Evolutionary conservation across 2,888 invertebrate genomes (phyloP), one percentile per base, ranked within the genome.

Genomic region (Pseudanteris insignis): DNA sequence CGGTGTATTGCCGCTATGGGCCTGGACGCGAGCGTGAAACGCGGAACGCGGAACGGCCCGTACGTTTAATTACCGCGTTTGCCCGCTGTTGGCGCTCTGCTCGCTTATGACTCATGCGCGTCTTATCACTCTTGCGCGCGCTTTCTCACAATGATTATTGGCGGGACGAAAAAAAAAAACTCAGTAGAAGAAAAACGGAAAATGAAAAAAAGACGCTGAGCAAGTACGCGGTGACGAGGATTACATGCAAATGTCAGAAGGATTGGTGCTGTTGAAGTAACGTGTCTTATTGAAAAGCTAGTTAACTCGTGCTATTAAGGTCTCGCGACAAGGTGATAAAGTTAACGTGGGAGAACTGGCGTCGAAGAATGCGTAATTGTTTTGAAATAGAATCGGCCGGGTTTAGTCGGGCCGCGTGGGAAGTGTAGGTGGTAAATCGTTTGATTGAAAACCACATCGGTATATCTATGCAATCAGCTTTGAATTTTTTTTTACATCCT

Each of bases 361-460:
- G 69, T 48, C 60, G 55, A 68, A 71, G 73, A 73, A 72, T 71
- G 72, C 65, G 69, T 73, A 72, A 72, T 76, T 75, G 74, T 75
- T 75, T 74, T 71, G 73, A 71, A 74, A 72, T 68, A 65, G 66
- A 67, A 50, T 61, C 67, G 61, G 40, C 48, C 11, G 36, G 65
- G 69, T 68, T 67, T 67, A 64, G 67, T 67, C 33, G 64, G 59
- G 66, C 67, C 61, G 69, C 68, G 74, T 75, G 73, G 75, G 76
- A 73, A 68, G 73, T 70, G 73, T 70, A 74, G 72, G 69, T 66
- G 64, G 47, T 64, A 58, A 58, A 48, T 47, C 47, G 51, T 51
- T 33, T 33, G 66, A 48, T 54, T 62, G 63, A 63, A 69, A 26
- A 41, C 63, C 43, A 36, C 46, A 15, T 4, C 18, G 18, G 48